phyloP scores from a whole-genome alignment of 2,113 vertebrate species.

The Myrmecophaga tridactyla region DNA sequence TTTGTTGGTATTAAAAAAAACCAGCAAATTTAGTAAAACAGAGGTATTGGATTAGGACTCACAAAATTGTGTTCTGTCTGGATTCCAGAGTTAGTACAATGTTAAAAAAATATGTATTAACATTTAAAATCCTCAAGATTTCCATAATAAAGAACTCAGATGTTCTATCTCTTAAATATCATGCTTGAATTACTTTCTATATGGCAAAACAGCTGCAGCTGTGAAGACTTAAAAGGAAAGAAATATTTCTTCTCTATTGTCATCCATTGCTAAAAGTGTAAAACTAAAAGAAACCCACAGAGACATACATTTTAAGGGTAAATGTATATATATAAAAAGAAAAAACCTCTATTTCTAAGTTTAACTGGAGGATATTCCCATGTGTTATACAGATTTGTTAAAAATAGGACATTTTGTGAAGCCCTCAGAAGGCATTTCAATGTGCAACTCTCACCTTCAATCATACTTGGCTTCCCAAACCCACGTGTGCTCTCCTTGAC shows the following conservation, averaged over 20 bases:
- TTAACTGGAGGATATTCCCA: not conserved
- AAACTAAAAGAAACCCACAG: not conserved
- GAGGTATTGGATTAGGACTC: not conserved
- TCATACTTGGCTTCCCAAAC: not conserved
- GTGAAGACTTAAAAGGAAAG: not conserved
- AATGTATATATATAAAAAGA: not conserved
- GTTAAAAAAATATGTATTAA: not conserved
- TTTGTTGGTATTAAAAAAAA: not conserved
- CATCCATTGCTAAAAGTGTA: not conserved
- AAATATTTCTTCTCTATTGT: not conserved
- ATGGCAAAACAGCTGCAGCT: not conserved
- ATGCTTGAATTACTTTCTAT: not conserved
- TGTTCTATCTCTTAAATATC: not conserved
- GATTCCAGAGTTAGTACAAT: not conserved
- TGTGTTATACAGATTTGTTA: not conserved
- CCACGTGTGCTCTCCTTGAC: not conserved
- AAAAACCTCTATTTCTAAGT: not conserved
- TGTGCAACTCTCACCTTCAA: not conserved
- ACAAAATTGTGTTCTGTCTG: not conserved
- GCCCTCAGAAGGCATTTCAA: not conserved
- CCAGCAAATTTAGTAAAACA: not conserved
- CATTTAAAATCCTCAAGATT: not conserved
- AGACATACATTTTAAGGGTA: not conserved
- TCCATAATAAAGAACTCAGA: not conserved
- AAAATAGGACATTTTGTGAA: not conserved